Evolutionary conservation across 2,113 vertebrate genomes (phyloP).

Genomic region (Felis catus): F.catus_Fca126_mat1.0 CM031412.1:35447501-35448000

Average conservation of each 20-base stretch:
- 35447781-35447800: neutral
- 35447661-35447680: neutral
- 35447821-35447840: neutral
- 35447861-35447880: neutral
- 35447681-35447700: neutral
- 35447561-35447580: neutral
- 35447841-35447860: neutral
- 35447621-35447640: neutral
- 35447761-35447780: neutral
- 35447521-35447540: too few relatives aligned
- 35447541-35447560: neutral
- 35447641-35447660: neutral
- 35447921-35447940: neutral
- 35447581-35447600: neutral
- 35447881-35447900: neutral
- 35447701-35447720: neutral
- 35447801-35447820: neutral
- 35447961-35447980: neutral
- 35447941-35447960: neutral
- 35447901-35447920: neutral
- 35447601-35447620: neutral
- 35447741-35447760: neutral
- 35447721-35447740: neutral
- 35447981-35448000: neutral
- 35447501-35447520: neutral